Conservation (phyloP, 2,797 vertebrate genomes). For the Poeciliopsis presidionis region DNA sequence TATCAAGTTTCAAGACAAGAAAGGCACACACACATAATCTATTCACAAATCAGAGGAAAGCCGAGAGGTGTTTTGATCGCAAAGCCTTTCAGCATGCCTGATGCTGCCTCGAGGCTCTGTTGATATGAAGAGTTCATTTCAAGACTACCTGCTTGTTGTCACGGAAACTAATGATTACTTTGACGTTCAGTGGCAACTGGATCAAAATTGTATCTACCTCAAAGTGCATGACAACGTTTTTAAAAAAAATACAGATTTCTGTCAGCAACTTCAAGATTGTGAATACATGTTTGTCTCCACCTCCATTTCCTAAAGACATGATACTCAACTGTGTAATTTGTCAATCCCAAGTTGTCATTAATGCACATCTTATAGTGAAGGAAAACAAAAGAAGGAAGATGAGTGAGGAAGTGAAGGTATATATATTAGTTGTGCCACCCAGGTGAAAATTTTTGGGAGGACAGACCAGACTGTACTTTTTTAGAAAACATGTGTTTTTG, state of each 20-base stretch:
- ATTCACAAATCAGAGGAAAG: constrained; percentile 40
- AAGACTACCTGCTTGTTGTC: constrained; percentile 56
- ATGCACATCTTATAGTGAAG: neutral
- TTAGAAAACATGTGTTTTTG: neutral
- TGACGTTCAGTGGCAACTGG: constrained; percentile 14
- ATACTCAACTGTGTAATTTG: neutral
- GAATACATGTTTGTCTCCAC: neutral
- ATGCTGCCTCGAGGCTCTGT: constrained; percentile 22
- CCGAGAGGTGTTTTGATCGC: constrained; percentile 32
- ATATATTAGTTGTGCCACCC: neutral
- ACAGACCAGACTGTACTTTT: neutral
- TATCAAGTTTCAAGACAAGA: constrained; percentile 39
- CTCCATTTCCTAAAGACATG: neutral
- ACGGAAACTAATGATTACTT: constrained; percentile 46
- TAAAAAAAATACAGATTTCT: neutral
- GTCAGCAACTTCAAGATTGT: neutral
- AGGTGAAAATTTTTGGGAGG: too few species aligned
- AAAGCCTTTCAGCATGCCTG: constrained; percentile 39
- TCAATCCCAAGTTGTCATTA: neutral
- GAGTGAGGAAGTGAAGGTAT: neutral
- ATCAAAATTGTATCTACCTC: constrained; percentile 34
- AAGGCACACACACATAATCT: constrained; percentile 23
- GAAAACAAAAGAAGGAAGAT: neutral
- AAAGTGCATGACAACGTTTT: constrained; percentile 35
- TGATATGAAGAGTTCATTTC: constrained; percentile 48